Conservation (phyloP, 2,113 vertebrate species). For the Todiramphus saurophagus region DNA sequence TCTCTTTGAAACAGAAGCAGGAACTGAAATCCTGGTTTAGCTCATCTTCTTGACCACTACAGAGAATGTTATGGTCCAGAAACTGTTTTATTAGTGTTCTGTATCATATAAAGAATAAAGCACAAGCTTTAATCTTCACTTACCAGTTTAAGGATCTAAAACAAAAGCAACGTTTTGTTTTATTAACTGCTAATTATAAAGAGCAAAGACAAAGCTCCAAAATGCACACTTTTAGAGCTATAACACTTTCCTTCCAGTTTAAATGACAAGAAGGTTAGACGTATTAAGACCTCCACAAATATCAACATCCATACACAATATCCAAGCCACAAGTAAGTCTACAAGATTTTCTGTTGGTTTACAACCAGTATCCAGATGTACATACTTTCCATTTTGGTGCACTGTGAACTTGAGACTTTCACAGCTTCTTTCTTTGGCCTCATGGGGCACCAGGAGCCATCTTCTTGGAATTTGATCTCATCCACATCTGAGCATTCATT, state of each 20-base stretch:
- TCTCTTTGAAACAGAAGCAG: not conserved
- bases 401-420: constrained; percentile 82
- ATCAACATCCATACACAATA: not conserved
- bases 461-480: constrained; percentile 97
- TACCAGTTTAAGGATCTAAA: not conserved
- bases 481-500: constrained; percentile 95
- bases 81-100: not conserved
- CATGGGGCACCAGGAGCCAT: constrained; percentile 97
- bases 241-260: not conserved
- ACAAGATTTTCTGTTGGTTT: not conserved
- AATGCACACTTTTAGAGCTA: not conserved
- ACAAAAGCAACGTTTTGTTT: not conserved
- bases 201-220: not conserved
- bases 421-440: constrained; percentile 93
- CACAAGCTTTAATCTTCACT: not conserved
- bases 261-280: not conserved
- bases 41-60: not conserved
- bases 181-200: not conserved
- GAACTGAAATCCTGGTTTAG: not conserved
- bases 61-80: not conserved
- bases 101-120: fast-evolving
- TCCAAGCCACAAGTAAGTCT: not conserved
- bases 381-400: constrained; percentile 89
- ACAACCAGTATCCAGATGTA: not conserved
- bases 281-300: not conserved